Base-by-base conservation (phyloP, 2,888 invertebrate genomes). In the Rhingia campestris region DNA sequence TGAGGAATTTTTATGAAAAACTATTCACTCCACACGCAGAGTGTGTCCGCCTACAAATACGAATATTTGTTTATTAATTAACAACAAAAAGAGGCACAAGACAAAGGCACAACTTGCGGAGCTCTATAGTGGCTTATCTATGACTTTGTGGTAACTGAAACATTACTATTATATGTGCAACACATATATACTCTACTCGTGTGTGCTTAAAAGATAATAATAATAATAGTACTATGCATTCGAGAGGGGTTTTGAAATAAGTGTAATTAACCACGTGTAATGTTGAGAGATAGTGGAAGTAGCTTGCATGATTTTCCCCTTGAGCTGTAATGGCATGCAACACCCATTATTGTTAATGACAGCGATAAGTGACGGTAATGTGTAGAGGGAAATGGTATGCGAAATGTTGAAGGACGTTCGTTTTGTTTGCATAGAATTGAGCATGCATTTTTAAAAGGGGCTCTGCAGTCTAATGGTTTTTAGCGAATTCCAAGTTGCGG, bases 341-440 rank as follows among this genome's bases (percentile, higher is more conserved):
- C 80, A 63, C 61, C 69, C 49, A 75, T 76, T 58, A 69, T 51
- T 58, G 56, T 58, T 81, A 81, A 81, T 76, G 63, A 63, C 56
- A 51, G 69, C 53, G 80, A 75, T 75, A 75, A 81, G 69, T 75
- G 69, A 64, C 49, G 37, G 49, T 10, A 30, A 10, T 49, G 49
- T 49, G 49, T 30, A 43, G 35, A 45, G 22, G n/a, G 22, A 37
- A 64, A 51, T 43, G n/a, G 3, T 14, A 1, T 0, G 41, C 12
- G n/a, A 51, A 35, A 32, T 35, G 49, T 4, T 58, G 47, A 69
- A 69, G 58, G 32, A 33, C 45, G 35, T 56, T 12, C 10, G 9
- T 12, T n/a, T 47, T 4, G 45, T 32, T 30, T 22, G n/a, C 47
- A 35, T n/a, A 10, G 51, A 33, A 6, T 4, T 33, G 4, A 32